These are phyloP conservation scores for Melanostigma gelatinosum DNA, from an alignment of 2,113 vertebrate species.

Conservation along the genomic window DNA sequence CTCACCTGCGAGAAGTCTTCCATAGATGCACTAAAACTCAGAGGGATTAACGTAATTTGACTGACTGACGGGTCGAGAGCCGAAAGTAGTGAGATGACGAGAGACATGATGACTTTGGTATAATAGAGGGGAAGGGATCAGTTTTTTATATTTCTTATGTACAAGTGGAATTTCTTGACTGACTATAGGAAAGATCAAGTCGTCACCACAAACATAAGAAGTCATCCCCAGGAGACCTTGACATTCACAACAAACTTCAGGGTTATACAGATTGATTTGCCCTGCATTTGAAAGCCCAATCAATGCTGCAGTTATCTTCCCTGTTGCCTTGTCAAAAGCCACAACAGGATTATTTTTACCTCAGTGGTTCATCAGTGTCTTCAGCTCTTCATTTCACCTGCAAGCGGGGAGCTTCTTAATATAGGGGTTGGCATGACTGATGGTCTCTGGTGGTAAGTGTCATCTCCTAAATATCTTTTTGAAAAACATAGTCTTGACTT, in stretches of 20 bases:
- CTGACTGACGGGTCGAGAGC: slow-evolving; percentile 14
- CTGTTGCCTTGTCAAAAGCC: no score
- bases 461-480: background rate
- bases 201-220: background rate
- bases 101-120: background rate
- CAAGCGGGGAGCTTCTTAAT: no score
- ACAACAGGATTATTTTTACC: no score
- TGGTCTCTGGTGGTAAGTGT: background rate
- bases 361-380: no score
- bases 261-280: no score
- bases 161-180: background rate
- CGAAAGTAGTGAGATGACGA: background rate
- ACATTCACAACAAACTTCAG: background rate
- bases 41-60: background rate
- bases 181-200: background rate
- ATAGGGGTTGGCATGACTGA: background rate
- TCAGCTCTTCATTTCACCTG: no score
- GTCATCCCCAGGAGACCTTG: background rate
- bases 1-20: no score
- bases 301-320: no score
- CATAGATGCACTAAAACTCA: background rate
- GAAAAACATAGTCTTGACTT: background rate
- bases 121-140: background rate
- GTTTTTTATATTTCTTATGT: background rate
- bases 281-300: no score